Conservation (phyloP, 2,113 vertebrate genomes). For the Melanostigma gelatinosum region DNA sequence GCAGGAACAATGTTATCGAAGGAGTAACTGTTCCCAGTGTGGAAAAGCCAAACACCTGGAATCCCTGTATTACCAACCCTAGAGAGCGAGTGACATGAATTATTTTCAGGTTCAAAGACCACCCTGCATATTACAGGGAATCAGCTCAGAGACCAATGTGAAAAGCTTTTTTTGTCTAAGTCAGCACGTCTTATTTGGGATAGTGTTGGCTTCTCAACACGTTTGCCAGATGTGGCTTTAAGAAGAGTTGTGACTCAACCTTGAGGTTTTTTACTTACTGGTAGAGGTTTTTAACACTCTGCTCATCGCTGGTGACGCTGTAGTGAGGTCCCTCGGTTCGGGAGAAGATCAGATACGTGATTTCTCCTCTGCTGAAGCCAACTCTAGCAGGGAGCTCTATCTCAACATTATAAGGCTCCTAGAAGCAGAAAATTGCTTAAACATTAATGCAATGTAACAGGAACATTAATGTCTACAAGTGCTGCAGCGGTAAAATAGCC, state of each 20-base stretch:
- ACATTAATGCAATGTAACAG: background rate
- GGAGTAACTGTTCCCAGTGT: constrained; percentile 83
- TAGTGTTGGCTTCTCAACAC: background rate
- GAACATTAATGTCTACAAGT: background rate
- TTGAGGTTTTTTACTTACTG: constrained; percentile 80
- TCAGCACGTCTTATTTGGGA: background rate
- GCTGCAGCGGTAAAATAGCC: background rate
- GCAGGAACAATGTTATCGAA: constrained; percentile 87
- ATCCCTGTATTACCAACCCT: constrained; percentile 90
- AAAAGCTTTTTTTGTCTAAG: background rate
- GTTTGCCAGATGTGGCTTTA: background rate
- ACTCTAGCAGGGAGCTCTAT: constrained; percentile 92
- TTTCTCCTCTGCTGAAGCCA: constrained; percentile 93
- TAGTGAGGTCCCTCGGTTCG: constrained; percentile 86
- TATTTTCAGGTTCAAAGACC: background rate
- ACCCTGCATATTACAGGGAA: background rate
- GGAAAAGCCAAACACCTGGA: constrained; percentile 94
- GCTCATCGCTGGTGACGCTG: constrained; percentile 88
- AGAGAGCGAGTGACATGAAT: background rate
- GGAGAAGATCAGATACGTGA: constrained; percentile 75
- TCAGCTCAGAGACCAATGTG: background rate
- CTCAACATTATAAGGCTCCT: constrained; percentile 91
- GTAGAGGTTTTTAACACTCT: constrained; percentile 89
- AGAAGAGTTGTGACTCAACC: no score
- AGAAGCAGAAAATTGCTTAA: background rate